Percentiles rank a stretch among this genome's conserved stretches.
These are phyloP conservation scores for Lumbricus terrestris DNA, from an alignment of 2,888 invertebrate species.

Conservation along the genomic window DNA sequence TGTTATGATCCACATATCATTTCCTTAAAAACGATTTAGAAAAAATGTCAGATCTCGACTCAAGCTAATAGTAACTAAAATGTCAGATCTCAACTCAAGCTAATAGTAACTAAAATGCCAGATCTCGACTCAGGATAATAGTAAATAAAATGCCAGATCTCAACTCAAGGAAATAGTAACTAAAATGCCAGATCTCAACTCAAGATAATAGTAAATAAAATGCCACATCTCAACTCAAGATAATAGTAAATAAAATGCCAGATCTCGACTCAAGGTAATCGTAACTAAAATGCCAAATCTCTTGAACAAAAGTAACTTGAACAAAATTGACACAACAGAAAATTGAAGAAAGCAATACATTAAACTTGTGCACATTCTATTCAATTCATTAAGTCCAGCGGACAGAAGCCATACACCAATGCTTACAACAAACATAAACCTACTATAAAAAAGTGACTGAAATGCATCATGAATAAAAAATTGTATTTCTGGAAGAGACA, in stretches of 20 bases:
- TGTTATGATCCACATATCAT: constrained; percentile 80
- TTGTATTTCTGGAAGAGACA: not conserved
- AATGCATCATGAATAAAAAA: not conserved
- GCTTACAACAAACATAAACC: not conserved
- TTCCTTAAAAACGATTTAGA: not conserved
- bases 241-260: too few species aligned
- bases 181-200: not conserved
- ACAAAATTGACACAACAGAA: not conserved
- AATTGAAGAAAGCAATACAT: not conserved
- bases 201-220: not conserved
- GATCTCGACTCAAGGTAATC: too few species aligned
- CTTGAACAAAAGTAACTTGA: not conserved
- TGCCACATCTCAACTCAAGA: too few species aligned
- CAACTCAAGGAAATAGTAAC: not conserved
- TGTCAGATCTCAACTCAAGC: not conserved
- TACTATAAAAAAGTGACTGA: not conserved
- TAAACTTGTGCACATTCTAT: not conserved
- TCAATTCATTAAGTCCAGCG: not conserved
- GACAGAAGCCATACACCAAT: not conserved
- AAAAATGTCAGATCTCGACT: not conserved
- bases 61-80: not conserved
- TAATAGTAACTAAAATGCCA: not conserved
- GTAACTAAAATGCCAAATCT: too few species aligned
- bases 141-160: not conserved
- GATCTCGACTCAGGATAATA: not conserved